Base-by-base conservation (phyloP, 2,113 vertebrate genomes). In the Triplophysa tibetana region DNA sequence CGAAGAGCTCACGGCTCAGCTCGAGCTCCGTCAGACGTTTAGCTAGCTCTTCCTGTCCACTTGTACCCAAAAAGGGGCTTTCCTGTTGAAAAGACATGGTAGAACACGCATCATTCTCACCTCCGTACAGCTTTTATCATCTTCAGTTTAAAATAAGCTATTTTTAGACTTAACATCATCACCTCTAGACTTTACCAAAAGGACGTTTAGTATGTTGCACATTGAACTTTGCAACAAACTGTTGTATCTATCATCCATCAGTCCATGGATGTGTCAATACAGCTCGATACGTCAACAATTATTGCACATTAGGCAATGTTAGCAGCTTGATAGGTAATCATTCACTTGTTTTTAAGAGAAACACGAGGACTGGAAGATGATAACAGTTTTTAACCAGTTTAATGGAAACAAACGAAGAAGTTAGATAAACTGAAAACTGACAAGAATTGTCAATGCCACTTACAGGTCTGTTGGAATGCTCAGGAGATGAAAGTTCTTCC, bases 1-100 rank as follows among this genome's bases (percentile, higher is more conserved):
- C 94, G 8, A 97, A 89, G 70, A 98, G 93, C 78, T 95, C 96
- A 0, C 92, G 94, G 85, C 91, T 97, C 82, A 97, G 93, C 88
- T 98, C 96, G 85, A 99, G 92, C 86, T 98, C 96, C 1, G 95
- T 94, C 54, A 98, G 91, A 75, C 96, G 93, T 88, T 97, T 98
- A 80, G 94, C 96, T 23, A 98, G 95, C 83, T 98, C 95, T 79
- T 98, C 94, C 86, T 98, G 95, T 29, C 95, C 95, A 56, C 93
- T 95, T 75, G 93, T 89, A 78, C 96, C 96, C 83, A 97, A 92
- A 52, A 97, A 93, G 1, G 96, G 95, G 81, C 95, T 98, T 88
- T 98, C 94, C 95, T 97, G 79, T 2, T 70, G 73, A 54, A 33
- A 24, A 77, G 13, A 13, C 45, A 70, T 13, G 14, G 24, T 14